Evolutionary conservation across 2,888 invertebrate species (phyloP), one percentile per base, ranked within the genome.

Genomic region (Conus canariensis): DNA sequence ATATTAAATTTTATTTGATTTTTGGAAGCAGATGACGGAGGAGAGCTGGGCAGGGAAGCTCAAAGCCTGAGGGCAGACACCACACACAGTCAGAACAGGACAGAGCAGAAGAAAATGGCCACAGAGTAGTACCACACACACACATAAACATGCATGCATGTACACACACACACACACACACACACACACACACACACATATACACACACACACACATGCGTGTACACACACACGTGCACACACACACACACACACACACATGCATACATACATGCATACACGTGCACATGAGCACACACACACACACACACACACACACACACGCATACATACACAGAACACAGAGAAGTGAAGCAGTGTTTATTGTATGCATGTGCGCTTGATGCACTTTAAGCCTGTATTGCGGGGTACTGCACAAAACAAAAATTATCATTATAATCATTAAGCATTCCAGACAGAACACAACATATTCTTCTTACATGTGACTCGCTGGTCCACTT

Each of bases 161-260:
- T n/a, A 77, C 77, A 30, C 30, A 10, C 77, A 77, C 30, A 30
- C 77, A 77, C 9, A 7, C 77, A 14, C 9, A 5, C 77, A 25
- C 30, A 30, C 25, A 25, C 77, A 77, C 77, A 25, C 77, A 77
- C 77, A 25, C 77, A 77, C 70, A 70, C 70, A 70, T 8, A 70
- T 8, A 22, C 70, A 70, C 70, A 70, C 70, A 30, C 77, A 83
- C 56, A 83, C 83, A 83, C 56, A 83, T 19, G 12, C 56, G 58
- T 14, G 56, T 45, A 58, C 83, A 83, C 83, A 30, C 80, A 30
- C 80, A 45, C 82, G 56, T 56, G 56, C 82, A 82, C 82, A 82
- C 82, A 30, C 82, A 82, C 82, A 30, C 82, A 82, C 56, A 5
- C 56, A 56, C 80, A 82, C 82, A 7, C 82, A 4, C 45, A 10